A percentile compares a stretch with the other conserved stretches of the same genome.
phyloP scores from a whole-genome alignment of 2,113 vertebrate genomes.

The Bubo scandiacus region DNA sequence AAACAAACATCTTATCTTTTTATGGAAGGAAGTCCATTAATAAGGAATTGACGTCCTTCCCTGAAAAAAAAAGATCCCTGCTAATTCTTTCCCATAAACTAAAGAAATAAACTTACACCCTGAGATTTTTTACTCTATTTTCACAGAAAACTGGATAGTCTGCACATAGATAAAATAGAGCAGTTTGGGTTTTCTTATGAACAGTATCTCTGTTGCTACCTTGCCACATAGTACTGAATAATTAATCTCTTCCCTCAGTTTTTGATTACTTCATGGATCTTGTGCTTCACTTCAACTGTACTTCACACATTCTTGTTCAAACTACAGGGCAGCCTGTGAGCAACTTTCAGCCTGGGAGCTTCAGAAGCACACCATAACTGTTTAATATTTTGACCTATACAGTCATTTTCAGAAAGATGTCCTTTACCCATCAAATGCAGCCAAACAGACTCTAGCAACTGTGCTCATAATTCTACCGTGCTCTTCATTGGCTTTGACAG shows the following conservation, averaged over 20 bases:
- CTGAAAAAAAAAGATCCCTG: conserved; percentile 39
- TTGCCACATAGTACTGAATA: conserved; percentile 7
- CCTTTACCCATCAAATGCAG: not conserved
- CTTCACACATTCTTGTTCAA: not conserved
- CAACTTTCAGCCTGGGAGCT: not conserved
- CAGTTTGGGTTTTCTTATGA: not conserved
- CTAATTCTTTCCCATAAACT: conserved; percentile 70
- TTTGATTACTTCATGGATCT: not conserved
- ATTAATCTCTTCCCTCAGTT: not conserved
- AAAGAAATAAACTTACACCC: conserved; percentile 64
- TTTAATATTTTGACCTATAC: not conserved
- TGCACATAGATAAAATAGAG: conserved; percentile 27
- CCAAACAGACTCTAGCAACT: not conserved
- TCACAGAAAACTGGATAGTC: conserved; percentile 37
- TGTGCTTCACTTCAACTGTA: not conserved
- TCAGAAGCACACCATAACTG: not conserved
- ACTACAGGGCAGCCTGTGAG: not conserved
- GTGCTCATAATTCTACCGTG: not conserved
- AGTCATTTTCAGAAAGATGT: not conserved
- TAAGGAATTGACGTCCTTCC: conserved; percentile 75
- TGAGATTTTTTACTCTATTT: conserved; percentile 55
- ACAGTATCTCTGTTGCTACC: conserved; percentile 25
- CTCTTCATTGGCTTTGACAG: not conserved
- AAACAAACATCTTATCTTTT: conserved; percentile 81
- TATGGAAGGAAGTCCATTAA: conserved; percentile 78